Base-by-base conservation (phyloP, 2,888 invertebrate genomes). In the Rhimphoctona megacephalus region DNA sequence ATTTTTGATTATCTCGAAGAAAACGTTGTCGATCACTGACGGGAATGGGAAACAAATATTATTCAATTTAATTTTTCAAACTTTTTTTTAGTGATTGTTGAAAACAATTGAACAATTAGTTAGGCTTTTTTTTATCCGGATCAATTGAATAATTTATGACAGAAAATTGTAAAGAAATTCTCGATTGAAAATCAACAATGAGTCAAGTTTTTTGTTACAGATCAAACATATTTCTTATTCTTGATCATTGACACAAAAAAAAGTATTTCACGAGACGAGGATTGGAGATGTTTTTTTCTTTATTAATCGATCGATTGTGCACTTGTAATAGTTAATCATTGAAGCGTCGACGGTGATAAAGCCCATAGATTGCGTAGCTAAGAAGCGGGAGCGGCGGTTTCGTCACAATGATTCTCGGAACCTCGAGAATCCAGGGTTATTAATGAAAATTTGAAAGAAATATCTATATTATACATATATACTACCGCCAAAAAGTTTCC, bases 341-440 rank as follows among this genome's bases (percentile, higher is more conserved):
- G 85, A 91, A 90, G 89, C 90, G 87, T 91, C 89, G 83, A 90
- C 87, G 90, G 89, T 91, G 91, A 91, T 91, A 92, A 88, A 90
- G 88, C 46, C 88, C 76, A 46, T 57, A 81, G 88, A 46, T 73
- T 85, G 85, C 87, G 88, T 91, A 91, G 89, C 81, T 74, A 85
- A 80, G 87, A 88, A 85, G 82, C 74, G 79, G 64, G 67, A 86
- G 39, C 85, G 57, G 39, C 73, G 73, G 64, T 88, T 88, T 80
- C 85, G 85, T 86, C 81, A 85, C 85, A 81, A 85, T 69, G 78
- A 87, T 87, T 87, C 80, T 43, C 22, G 66, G 52, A 30, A 33
- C 25, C 36, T 74, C 77, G 81, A 76, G 69, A 79, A 87, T 78
- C 49, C 81, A 30, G 49, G 78, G 73, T 49, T 82, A 82, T 66